Conservation (phyloP, 2,797 vertebrate species). For the Chelidonichthys spinosus region DNA sequence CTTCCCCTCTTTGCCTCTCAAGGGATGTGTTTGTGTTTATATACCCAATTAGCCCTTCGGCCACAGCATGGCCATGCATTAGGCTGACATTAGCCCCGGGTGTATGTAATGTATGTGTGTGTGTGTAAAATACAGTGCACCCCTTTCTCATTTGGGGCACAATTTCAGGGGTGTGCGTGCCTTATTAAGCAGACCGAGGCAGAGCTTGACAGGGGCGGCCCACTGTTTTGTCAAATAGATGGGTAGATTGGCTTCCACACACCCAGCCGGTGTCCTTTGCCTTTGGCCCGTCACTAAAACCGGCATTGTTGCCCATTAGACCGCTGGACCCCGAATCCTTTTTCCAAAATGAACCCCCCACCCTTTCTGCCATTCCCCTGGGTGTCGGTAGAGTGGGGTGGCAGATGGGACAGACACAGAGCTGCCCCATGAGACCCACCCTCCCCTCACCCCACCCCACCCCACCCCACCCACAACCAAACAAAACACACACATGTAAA, state of each 20-base stretch:
- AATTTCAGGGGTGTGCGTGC: slow-evolving; percentile 75
- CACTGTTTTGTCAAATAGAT: slow-evolving; percentile 80
- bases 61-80: slow-evolving; percentile 82
- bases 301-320: slow-evolving; percentile 83
- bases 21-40: slow-evolving; percentile 86
- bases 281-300: slow-evolving; percentile 74
- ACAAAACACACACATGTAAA: slow-evolving; percentile 52
- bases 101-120: slow-evolving; percentile 62
- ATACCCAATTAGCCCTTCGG: slow-evolving; percentile 85
- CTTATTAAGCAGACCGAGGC: slow-evolving; percentile 75
- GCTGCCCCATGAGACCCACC: slow-evolving; percentile 81
- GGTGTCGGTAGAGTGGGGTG: slow-evolving; percentile 86
- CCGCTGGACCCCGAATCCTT: slow-evolving; percentile 75
- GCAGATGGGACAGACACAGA: slow-evolving; percentile 88
- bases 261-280: slow-evolving; percentile 73
- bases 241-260: slow-evolving; percentile 77
- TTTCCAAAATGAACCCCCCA: slow-evolving; percentile 80
- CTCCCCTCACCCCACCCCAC: slow-evolving; percentile 34
- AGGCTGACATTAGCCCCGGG: slow-evolving; percentile 80
- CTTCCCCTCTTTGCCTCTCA: slow-evolving; percentile 68
- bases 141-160: slow-evolving; percentile 70
- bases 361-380: slow-evolving; percentile 81
- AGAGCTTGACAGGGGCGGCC: slow-evolving; percentile 70
- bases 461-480: slow-evolving; percentile 38
- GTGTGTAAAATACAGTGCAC: slow-evolving; percentile 69